These are phyloP conservation scores for Diadema setosum DNA, from an alignment of 35 echinoderm and acorn worm species.

Conservation along the genomic window DNA sequence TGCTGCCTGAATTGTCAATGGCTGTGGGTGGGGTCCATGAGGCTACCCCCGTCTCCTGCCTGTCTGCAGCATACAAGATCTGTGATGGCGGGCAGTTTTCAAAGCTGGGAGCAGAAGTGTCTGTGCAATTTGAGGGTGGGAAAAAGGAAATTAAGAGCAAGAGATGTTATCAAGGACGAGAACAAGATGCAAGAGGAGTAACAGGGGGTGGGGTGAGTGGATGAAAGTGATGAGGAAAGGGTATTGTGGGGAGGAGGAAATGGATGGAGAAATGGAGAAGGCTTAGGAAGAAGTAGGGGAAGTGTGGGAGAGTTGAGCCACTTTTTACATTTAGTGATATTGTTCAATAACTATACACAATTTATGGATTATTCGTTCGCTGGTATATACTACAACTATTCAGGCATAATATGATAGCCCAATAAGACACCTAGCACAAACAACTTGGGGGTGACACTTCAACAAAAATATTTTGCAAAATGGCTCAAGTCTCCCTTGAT, in stretches of 20 bases:
- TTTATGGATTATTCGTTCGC: too few relatives aligned
- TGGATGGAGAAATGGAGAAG: too few relatives aligned
- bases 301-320: too few relatives aligned
- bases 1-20: background rate
- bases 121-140: conserved; percentile 2
- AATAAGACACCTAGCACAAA: too few relatives aligned
- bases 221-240: background rate
- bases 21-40: conserved; percentile 15
- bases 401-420: too few relatives aligned
- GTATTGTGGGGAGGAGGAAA: background rate
- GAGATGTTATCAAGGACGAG: background rate
- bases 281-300: too few relatives aligned
- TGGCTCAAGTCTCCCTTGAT: too few relatives aligned
- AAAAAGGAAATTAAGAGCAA: background rate
- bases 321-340: too few relatives aligned
- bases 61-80: background rate
- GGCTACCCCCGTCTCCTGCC: background rate
- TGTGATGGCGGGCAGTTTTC: background rate
- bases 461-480: too few relatives aligned
- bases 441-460: too few relatives aligned
- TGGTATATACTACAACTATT: too few relatives aligned
- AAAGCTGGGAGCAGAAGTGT: background rate
- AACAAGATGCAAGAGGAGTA: background rate
- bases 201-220: background rate
- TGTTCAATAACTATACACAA: too few relatives aligned